Evolutionary conservation across 2,113 vertebrate species (phyloP), one percentile per base, ranked within the genome.

Genomic region (Atlantisia rogersi): DNA sequence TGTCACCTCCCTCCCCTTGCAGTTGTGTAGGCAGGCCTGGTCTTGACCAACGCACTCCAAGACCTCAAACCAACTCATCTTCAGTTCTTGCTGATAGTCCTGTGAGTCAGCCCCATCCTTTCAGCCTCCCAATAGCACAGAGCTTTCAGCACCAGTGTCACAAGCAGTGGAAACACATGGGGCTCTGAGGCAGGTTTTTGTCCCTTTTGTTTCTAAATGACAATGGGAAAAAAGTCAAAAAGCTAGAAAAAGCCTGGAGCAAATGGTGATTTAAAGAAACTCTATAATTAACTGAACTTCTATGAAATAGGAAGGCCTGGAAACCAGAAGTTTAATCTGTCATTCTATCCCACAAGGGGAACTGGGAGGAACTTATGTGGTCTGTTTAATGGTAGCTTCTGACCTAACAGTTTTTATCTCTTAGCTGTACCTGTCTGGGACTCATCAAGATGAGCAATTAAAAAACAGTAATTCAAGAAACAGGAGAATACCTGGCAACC

Each of bases 321-420:
- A 93, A 95, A 58, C 5, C 77, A 76, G 65, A 88, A 58, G 86
- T 69, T 75, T 31, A 52, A 84, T 94, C 86, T 69, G 88, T 56
- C 77, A 35, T 28, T 86, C 40, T 8, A 48, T 64, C 65, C 86
- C 91, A 95, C 81, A 76, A 53, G 2, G 60, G 63, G 83, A 96
- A 60, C 6, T 44, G 56, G 35, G 39, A 59, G 56, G 60, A 29
- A 64, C 21, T 71, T 78, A 62, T 58, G 77, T 65, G 91, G 82
- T 90, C 91, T 70, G 19, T 15, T 70, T 93, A 67, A 90, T 80
- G 80, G 79, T 53, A 93, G 76, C 86, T 91, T 71, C 89, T 84
- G 58, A 75, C 69, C 88, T 37, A 50, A 62, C 35, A 86, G 87
- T 77, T 90, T 93, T 81, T 91, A 88, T 96, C 95, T 95, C 78